Evolutionary conservation across 2,113 vertebrate genomes (phyloP).

Genomic region (Tamias sibiricus): DNA sequence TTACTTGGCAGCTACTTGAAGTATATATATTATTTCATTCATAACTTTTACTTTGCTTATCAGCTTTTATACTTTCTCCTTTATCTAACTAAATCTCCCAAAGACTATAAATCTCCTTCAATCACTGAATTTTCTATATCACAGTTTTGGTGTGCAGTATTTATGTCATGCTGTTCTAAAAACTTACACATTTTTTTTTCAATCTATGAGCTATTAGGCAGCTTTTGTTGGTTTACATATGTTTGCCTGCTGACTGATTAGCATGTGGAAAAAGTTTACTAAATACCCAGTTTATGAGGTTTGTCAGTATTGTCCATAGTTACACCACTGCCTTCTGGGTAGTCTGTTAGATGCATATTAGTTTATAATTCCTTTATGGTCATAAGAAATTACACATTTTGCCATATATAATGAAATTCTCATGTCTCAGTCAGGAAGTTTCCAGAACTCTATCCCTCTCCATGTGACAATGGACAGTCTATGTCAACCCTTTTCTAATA

Average conservation of each 20-base stretch:
- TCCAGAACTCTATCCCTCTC: background rate
- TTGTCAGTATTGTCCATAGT: background rate
- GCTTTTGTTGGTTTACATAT: background rate
- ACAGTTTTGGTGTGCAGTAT: background rate
- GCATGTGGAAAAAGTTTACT: background rate
- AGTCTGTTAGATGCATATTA: background rate
- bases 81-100: background rate
- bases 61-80: background rate
- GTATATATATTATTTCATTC: background rate
- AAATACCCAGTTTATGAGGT: background rate
- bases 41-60: background rate
- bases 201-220: background rate
- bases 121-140: background rate
- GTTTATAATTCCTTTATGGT: background rate
- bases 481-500: background rate
- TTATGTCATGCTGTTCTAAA: background rate
- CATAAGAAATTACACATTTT: background rate
- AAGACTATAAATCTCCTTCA: background rate
- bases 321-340: background rate
- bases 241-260: background rate
- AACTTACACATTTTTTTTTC: background rate
- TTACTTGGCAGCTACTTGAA: background rate
- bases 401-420: background rate
- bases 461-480: background rate
- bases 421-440: background rate